Evolutionary conservation across 2,797 vertebrate genomes (phyloP), one percentile per base, ranked within the genome.

Genomic region (Carcharodon carcharias): DNA sequence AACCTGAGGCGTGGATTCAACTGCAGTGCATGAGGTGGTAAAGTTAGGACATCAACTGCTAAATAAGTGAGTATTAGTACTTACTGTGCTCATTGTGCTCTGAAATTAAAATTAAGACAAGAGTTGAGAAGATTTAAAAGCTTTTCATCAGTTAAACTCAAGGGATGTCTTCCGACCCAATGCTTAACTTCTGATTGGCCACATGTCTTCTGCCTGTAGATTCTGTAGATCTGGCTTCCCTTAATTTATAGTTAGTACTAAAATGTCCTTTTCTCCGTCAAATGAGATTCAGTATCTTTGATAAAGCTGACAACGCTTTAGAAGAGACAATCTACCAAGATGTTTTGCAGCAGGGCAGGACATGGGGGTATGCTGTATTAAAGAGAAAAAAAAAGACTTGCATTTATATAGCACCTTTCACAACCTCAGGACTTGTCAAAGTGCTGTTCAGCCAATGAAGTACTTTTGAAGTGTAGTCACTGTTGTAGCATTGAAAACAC

Each of bases 1-100:
- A 23, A 7, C 18, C 80, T 12, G n/a, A 31, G 56, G 4, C 18
- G 23, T 58, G 54, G 31, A 12, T 14, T 94, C 91, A 67, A 21
- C 7, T 12, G 1, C 12, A 69, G 12, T 11, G 63, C 23, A 69
- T 6, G 23, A 14, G 4, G 1, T 16, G 54, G 63, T 1, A 18
- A 95, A 73, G 65, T 73, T 73, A 18, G 50, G 65, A 16, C 69
- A 45, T 1, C 18, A 50, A 26, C 45, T 5, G 9, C 28, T 31
- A 31, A 31, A 35, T 31, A 18, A 73, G 31, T 5, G 23, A 95
- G 28, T n/a, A 69, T n/a, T 71, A n/a, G 50, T 77, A 95, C 94
- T 95, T 95, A 95, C 94, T 95, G 94, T 77, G 45, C 94, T 95
- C 94, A 95, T 95, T 77, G 40, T 54, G 54, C 18, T 95, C 18